Percentiles rank a stretch among this genome's conserved stretches.
Evolutionary conservation across 2,888 invertebrate species (phyloP).

Genomic region (Amiota minor): DNA sequence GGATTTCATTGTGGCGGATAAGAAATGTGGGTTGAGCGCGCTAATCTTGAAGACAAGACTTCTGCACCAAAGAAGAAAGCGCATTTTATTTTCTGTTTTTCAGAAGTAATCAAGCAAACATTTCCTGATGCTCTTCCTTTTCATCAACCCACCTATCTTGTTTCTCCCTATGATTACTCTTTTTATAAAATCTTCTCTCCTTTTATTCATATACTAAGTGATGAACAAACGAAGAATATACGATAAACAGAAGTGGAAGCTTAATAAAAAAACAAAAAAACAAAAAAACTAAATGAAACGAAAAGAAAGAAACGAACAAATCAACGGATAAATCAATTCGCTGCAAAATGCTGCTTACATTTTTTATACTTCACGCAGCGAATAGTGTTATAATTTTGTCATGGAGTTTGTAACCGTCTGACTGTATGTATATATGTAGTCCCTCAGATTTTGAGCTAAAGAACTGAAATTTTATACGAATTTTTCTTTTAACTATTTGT

Average conservation of each 20-base stretch:
- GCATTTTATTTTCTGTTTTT: constrained; percentile 40
- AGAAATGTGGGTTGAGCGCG: constrained; percentile 14
- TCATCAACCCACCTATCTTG: not conserved
- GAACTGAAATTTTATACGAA: too few relatives aligned
- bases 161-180: not conserved
- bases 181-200: not conserved
- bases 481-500: too few relatives aligned
- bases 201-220: constrained; percentile 4
- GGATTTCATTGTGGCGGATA: constrained; percentile 4
- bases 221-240: constrained; percentile 14
- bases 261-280: not conserved
- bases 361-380: too few relatives aligned
- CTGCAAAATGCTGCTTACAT: constrained; percentile 63
- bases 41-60: constrained; percentile 24
- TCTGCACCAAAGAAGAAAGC: constrained; percentile 29
- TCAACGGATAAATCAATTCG: constrained; percentile 61
- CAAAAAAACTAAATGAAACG: not conserved
- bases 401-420: too few relatives aligned
- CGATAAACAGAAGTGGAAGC: constrained; percentile 14
- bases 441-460: too few relatives aligned
- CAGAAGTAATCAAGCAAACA: constrained; percentile 54
- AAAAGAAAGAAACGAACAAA: constrained; percentile 29
- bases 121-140: constrained; percentile 31
- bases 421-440: too few relatives aligned
- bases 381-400: too few relatives aligned